Percentiles rank a stretch among this genome's conserved stretches.
These are phyloP conservation scores for Leptinotarsa rubiginosa DNA, from an alignment of 2,888 invertebrate genomes.

Conservation along the genomic window DNA sequence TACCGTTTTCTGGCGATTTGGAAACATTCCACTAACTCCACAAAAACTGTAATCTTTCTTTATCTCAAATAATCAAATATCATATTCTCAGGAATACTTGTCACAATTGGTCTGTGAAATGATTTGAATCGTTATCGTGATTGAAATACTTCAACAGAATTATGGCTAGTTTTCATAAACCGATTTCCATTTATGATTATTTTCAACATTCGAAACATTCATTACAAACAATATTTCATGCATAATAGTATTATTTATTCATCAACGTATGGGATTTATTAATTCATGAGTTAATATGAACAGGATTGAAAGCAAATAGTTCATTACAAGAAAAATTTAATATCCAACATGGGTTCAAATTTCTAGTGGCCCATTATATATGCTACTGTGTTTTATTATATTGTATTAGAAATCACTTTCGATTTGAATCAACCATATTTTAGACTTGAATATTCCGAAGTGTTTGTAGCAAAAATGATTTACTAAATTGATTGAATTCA, in stretches of 20 bases:
- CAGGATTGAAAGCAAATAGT: not conserved
- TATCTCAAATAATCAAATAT: not conserved
- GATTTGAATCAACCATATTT: no score
- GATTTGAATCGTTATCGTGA: not conserved
- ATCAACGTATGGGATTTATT: not conserved
- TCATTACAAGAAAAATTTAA: not conserved
- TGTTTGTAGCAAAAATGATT: no score
- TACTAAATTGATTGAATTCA: no score
- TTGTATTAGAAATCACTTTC: no score
- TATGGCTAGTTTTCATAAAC: not conserved
- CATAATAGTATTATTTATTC: not conserved
- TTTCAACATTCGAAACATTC: not conserved
- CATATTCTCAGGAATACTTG: not conserved
- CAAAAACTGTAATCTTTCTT: not conserved
- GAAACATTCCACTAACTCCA: not conserved
- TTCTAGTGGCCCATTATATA: no score
- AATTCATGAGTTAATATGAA: not conserved
- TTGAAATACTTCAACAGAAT: not conserved
- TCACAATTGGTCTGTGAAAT: not conserved
- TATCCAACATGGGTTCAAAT: no score
- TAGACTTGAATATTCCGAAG: no score
- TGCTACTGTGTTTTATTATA: no score
- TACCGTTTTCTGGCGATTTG: not conserved
- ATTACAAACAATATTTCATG: not conserved
- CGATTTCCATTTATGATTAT: constrained; percentile 7